Percentiles rank a stretch among this genome's conserved stretches.
phyloP scores from a whole-genome alignment of 2,888 invertebrate genomes.

The Scaptomyza parva region DNA sequence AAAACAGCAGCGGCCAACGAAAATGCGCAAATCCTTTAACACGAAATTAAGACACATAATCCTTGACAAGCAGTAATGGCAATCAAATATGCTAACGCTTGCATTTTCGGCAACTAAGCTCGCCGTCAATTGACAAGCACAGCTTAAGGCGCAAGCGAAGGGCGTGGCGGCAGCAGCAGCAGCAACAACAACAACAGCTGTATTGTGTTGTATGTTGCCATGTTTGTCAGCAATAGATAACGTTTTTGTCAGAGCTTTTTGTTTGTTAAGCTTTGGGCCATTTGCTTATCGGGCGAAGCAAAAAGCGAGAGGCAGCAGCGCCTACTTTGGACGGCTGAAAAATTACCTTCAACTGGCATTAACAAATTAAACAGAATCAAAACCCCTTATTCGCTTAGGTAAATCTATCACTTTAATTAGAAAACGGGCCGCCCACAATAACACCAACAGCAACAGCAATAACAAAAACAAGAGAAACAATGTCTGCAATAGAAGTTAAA shows the following conservation, averaged over 20 bases:
- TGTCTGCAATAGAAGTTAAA: slow-evolving; percentile 47
- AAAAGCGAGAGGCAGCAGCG: slow-evolving; percentile 16
- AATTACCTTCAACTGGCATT: slow-evolving; percentile 59
- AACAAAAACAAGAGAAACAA: neutral
- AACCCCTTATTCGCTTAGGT: slow-evolving; percentile 33
- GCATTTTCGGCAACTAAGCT: slow-evolving; percentile 69
- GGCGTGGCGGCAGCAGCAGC: slow-evolving; percentile 32
- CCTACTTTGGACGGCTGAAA: slow-evolving; percentile 37
- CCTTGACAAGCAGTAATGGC: slow-evolving; percentile 79
- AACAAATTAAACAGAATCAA: slow-evolving; percentile 57
- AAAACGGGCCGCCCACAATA: slow-evolving; percentile 35
- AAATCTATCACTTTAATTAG: slow-evolving; percentile 77
- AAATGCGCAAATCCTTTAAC: slow-evolving; percentile 75
- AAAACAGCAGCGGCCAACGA: slow-evolving; percentile 22
- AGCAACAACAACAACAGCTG: neutral
- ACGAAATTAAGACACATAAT: slow-evolving; percentile 78
- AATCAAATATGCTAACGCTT: slow-evolving; percentile 80
- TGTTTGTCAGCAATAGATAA: slow-evolving; percentile 30
- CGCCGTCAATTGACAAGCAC: slow-evolving; percentile 65
- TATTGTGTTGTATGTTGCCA: slow-evolving; percentile 14
- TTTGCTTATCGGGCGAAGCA: slow-evolving; percentile 49
- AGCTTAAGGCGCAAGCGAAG: slow-evolving; percentile 17
- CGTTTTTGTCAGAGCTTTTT: slow-evolving; percentile 27
- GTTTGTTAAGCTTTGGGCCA: slow-evolving; percentile 53
- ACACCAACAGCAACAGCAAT: slow-evolving; percentile 34